Base-by-base conservation (phyloP, 2,113 vertebrate species). In the Gymnorhina tibicen region DNA sequence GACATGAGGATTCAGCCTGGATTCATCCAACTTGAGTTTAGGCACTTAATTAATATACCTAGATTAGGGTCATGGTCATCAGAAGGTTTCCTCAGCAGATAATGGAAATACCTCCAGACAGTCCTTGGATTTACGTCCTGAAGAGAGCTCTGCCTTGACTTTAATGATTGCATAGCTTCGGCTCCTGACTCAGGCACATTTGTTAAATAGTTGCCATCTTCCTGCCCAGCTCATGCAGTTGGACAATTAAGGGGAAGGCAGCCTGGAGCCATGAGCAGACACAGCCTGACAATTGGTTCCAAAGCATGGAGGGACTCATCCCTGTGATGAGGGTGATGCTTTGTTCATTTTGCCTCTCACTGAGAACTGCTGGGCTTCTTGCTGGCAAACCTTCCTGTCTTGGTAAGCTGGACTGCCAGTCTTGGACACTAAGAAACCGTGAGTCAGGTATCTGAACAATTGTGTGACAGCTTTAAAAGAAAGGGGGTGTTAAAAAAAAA, bases 311-410 rank as follows among this genome's bases (percentile, higher is more conserved):
- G 9, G 26, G 33, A 63, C 16, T 12, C 1, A 3, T 85, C 28
- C 33, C 59, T 11, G 5, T 6, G 39, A n/a, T n/a, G n/a, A n/a
- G n/a, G 46, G 5, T 69, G 60, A 7, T 74, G 30, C 21, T 81
- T 50, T 4, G 1, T 52, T 72, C 42, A 9, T 77, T 94, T 55
- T 74, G 32, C 32, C 9, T 49, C 49, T 84, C 0, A 0, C 7
- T 86, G 16, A 47, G 44, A 39, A 16, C 17, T 32, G 35, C 7
- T 49, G 32, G 53, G 9, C 15, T 73, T 42, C 53, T 86, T 0
- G 0, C 14, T 72, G 60, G n/a, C 49, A 92, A 83, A 80, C 4
- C 7, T 74, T 30, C 42, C 20, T 22, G 1, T 13, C 35, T 47
- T 26, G 18, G 59, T 39, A 81, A 74, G 16, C 12, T 3, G 30